Evolutionary conservation across 2,888 invertebrate species (phyloP), one percentile per base, ranked within the genome.

Genomic region (Caenorhabditis auriculariae): DNA sequence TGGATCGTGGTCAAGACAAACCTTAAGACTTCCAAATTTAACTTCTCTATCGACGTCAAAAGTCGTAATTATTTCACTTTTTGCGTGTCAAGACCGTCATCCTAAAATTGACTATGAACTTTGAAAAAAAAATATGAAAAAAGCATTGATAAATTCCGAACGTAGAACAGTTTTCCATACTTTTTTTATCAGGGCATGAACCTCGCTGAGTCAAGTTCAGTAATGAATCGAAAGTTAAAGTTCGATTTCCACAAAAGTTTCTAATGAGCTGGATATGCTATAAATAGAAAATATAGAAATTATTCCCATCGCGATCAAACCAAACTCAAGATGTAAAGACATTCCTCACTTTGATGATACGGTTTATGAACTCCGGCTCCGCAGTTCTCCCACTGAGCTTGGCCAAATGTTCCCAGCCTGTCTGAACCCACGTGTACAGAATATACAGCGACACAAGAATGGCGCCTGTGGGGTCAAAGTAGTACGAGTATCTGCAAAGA

Each of bases 401-500:
- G 17, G 55, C 49, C 17, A 80, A 53, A 17, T 80, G 80, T 46
- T 84, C 82, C 61, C 75, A 78, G 7, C 84, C 85, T 6, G 84
- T 84, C 15, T 73, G 66, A 19, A 53, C 47, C 66, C 84, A 84
- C 48, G 80, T 82, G 49, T 77, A 60, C n/a, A 82, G 75, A 54
- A 84, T 84, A 76, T 85, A 85, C 28, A 83, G 24, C 37, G 82
- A 82, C 32, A 85, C 84, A 3, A 82, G 28, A 6, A 85, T 82
- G 37, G 85, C 85, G 4, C 85, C 85, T 4, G 82, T 64, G 1
- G 85, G 84, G 68, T 85, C 85, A 6, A 83, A 72, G 63, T 82
- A 84, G 15, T 80, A 73, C 69, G 83, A 82, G 41, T 50, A 41
- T 41, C 41, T 41, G 15, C n/a, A n/a, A n/a, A n/a, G n/a, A n/a